A percentile compares a stretch with the other conserved stretches of the same genome.
phyloP scores from a whole-genome alignment of 2,113 vertebrate species.

The Hippoglossus stenolepis region DNA sequence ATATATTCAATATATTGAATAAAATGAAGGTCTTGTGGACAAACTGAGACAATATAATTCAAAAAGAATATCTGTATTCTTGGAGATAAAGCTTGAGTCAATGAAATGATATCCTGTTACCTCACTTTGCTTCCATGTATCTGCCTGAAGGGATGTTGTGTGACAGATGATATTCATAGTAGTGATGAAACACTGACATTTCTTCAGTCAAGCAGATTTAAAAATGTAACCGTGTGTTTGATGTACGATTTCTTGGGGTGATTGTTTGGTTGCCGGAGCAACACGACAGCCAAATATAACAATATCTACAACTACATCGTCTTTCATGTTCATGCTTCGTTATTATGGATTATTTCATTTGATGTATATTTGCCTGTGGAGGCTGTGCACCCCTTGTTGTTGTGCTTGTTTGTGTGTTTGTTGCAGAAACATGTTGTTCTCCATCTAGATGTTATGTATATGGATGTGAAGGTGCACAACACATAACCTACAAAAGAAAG shows the following conservation, averaged over 20 bases:
- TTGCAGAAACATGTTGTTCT: neutral
- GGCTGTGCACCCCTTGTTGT: neutral
- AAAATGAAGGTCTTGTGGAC: no score
- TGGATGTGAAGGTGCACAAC: neutral
- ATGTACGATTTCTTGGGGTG: neutral
- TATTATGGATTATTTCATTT: neutral
- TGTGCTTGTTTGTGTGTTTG: neutral
- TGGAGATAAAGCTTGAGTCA: no score
- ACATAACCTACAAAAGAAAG: neutral
- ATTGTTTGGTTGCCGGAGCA: neutral
- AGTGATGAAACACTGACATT: no score
- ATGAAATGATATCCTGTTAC: no score
- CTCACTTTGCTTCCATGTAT: no score
- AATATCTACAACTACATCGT: neutral
- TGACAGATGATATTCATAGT: no score
- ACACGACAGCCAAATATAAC: neutral
- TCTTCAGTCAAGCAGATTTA: no score
- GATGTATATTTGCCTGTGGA: neutral
- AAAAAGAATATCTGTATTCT: no score
- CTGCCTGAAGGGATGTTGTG: no score
- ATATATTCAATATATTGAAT: no score
- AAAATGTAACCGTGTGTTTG: neutral
- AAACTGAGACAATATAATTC: no score
- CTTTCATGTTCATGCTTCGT: neutral
- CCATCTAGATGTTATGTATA: neutral